These are phyloP conservation scores for Oreochromis niloticus DNA, from an alignment of 2,113 vertebrate genomes.

Conservation along the genomic window DNA sequence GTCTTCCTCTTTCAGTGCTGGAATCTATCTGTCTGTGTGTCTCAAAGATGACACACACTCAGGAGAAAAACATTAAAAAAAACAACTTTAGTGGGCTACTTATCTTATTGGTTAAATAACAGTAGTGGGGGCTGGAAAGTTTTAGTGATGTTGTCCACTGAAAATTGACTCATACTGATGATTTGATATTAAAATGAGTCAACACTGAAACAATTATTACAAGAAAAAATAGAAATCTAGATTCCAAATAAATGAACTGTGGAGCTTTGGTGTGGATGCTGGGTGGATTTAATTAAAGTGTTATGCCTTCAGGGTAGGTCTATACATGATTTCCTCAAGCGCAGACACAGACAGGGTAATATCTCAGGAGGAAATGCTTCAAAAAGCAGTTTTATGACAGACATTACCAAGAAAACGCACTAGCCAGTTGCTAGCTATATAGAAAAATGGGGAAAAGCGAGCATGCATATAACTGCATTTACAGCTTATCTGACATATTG, in stretches of 20 bases:
- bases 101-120: neutral
- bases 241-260: neutral
- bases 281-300: neutral
- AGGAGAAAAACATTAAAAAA: neutral
- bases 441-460: neutral
- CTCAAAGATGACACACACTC: conserved; percentile 7
- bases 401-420: neutral
- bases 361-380: neutral
- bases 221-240: neutral
- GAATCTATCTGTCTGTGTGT: neutral
- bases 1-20: neutral
- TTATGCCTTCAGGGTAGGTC: neutral
- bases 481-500: neutral
- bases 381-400: neutral
- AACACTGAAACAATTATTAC: neutral
- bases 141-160: neutral
- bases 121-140: neutral
- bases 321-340: neutral
- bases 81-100: neutral
- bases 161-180: neutral
- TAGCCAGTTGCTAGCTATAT: neutral
- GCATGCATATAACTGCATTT: neutral
- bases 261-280: neutral
- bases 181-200: neutral
- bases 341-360: neutral